Evolutionary conservation across 2,113 vertebrate species (phyloP), one percentile per base, ranked within the genome.

Genomic region (Phalacrocorax aristotelis): DNA sequence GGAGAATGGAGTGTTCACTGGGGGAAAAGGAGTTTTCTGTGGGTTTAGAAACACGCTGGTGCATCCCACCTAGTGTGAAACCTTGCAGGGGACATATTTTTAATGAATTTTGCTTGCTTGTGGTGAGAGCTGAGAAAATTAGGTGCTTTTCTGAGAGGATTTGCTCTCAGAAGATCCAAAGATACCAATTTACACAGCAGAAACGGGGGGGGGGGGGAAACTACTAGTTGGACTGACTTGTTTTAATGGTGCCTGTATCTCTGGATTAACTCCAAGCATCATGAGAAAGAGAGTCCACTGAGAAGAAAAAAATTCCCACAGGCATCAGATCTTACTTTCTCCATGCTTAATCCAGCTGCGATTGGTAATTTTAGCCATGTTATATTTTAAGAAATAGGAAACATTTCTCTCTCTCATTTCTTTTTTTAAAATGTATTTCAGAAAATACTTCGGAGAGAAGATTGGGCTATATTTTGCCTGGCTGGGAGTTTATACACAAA

Each of bases 361-460:
- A 93, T 95, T 95, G 7, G 9, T 97, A 96, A 96, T 94, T 97
- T 97, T 97, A 97, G 88, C 95, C 54, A 30, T 21, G 8, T 72
- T 95, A 51, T 87, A 91, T 96, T 97, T 97, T 97, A 94, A 97
- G 96, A 89, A 95, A 60, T 93, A 95, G 86, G 93, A 96, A 97
- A 95, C 64, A 77, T 96, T 89, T 92, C 48, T 89, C 44, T 77
- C 11, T 61, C 52, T 93, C 40, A 38, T 70, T 78, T 76, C 15
- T 71, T 51, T 76, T 81, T 62, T 38, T 65, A 36, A 23, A 76
- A 83, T 82, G 46, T 83, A 75, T 95, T 82, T 66, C 95, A 99
- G 99, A 97, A 99, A 99, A 97, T 99, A 99, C 80, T 99, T 99
- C 46, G 99, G 99, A n/a, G 99, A 99, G 98, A 99, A 99, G 98